These are phyloP conservation scores for Brassicogethes aeneus DNA, from an alignment of 2,888 invertebrate species.

Conservation along the genomic window DNA sequence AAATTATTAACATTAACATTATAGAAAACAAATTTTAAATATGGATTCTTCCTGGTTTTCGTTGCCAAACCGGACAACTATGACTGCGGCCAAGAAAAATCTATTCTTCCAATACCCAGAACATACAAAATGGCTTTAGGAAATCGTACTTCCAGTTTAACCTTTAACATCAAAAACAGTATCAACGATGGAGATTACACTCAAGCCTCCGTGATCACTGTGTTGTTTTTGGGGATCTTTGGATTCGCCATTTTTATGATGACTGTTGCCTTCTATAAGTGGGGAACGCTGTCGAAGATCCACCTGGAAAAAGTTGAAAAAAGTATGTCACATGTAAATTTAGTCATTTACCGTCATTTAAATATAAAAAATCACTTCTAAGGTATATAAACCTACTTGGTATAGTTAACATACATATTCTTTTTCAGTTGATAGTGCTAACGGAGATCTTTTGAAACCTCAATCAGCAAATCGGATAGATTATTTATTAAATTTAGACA, in stretches of 20 bases:
- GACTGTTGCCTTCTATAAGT: constrained; percentile 27
- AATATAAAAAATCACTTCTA: too few relatives aligned
- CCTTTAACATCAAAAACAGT: constrained; percentile 46
- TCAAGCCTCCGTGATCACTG: constrained; percentile 46
- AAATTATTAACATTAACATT: too few relatives aligned
- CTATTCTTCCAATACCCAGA: constrained; percentile 29
- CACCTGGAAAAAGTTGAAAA: too few relatives aligned
- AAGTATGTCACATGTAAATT: too few relatives aligned
- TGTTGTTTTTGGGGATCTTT: constrained; percentile 47
- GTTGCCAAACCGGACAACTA: constrained; percentile 61
- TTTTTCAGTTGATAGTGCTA: too few relatives aligned
- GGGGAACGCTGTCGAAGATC: constrained; percentile 26
- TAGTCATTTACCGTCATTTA: too few relatives aligned
- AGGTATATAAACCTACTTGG: too few relatives aligned
- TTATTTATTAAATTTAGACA: too few relatives aligned
- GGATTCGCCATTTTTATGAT: constrained; percentile 42
- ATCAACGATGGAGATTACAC: constrained; percentile 55
- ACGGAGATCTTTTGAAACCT: too few relatives aligned
- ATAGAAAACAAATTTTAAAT: constrained; percentile 57
- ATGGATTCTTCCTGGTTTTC: constrained; percentile 71
- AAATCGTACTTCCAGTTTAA: constrained; percentile 35
- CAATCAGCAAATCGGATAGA: too few relatives aligned
- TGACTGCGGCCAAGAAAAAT: constrained; percentile 41
- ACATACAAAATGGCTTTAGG: constrained; percentile 4
- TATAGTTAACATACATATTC: too few relatives aligned